Evolutionary conservation across 2,113 vertebrate genomes (phyloP), one percentile per base, ranked within the genome.

Genomic region (Nerophis ophidion): DNA sequence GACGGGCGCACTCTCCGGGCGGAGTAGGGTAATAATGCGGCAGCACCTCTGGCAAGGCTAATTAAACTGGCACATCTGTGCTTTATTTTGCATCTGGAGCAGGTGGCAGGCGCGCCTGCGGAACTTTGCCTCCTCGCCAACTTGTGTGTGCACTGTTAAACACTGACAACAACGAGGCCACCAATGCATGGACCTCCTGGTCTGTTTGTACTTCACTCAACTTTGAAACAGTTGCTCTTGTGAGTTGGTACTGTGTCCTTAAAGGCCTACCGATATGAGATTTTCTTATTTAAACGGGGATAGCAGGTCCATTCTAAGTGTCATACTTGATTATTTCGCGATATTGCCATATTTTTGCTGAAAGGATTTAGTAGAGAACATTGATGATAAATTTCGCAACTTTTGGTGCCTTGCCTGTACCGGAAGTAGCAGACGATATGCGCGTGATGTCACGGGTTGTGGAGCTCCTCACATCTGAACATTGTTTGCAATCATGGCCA

Each of bases 1-100:
- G 60, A 66, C 66, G 5, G 73, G 67, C 73, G 0, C 61, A 57
- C 79, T 77, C 79, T 38, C 0, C 59, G 70, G 81, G 82, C 46
- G 68, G 76, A 68, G 69, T 49, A 8, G 60, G 63, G 76, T 83
- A 87, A 87, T 88, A 75, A 74, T 50, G 66, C 76, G 14, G 50
- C 71, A 42, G 71, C 81, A 86, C 85, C 79, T 81, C 81, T 84
- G 75, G 83, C 82, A 74, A 71, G 75, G 77, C 77, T 89, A 88
- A 87, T 88, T 85, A 88, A 86, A 75, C 65, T 68, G 10, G 48
- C 53, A 56, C 84, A 88, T 87, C 86, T 87, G 86, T 68, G 79
- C 71, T 57, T 59, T 61, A 44, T 50, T 45, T 55, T 72, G 71
- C 83, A 89, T 86, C 86, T 87, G 87, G 78, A 77, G 75, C 84